These are phyloP conservation scores for Lottia gigantea DNA, from an alignment of 2,888 invertebrate species.

Conservation along the genomic window DNA sequence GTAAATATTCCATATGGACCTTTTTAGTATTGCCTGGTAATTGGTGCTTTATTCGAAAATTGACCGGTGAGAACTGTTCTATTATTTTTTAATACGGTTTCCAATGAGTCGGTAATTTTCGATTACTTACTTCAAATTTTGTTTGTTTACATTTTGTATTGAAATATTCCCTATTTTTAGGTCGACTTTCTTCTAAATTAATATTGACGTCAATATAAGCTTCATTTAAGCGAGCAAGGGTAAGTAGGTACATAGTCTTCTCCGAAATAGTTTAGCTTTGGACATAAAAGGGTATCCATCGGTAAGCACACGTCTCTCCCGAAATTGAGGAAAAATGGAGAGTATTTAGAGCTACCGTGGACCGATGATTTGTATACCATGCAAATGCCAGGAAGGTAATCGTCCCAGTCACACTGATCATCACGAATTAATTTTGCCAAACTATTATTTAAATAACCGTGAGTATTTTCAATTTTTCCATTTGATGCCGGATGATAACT, in stretches of 20 bases:
- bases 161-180: neutral
- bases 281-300: neutral
- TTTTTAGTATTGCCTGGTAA: neutral
- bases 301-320: neutral
- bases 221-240: too few relatives aligned
- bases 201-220: too few relatives aligned
- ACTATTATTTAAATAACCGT: slow-evolving; percentile 4
- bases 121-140: neutral
- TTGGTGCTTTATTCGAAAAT: slow-evolving; percentile 3
- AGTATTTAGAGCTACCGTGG: too few relatives aligned
- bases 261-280: neutral
- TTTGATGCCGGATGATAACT: too few relatives aligned
- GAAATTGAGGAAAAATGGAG: too few relatives aligned
- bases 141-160: neutral
- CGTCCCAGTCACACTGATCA: too few relatives aligned
- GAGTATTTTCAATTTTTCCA: too few relatives aligned
- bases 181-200: neutral
- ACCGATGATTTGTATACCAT: too few relatives aligned
- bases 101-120: slow-evolving; percentile 5
- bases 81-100: slow-evolving; percentile 7
- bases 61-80: too few relatives aligned
- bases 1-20: slow-evolving; percentile 7
- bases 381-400: too few relatives aligned
- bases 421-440: slow-evolving; percentile 9
- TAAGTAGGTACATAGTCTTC: slow-evolving; percentile 11